Evolutionary conservation across 2,888 invertebrate genomes (phyloP), one percentile per base, ranked within the genome.

Genomic region (Endotricha flammealis): DNA sequence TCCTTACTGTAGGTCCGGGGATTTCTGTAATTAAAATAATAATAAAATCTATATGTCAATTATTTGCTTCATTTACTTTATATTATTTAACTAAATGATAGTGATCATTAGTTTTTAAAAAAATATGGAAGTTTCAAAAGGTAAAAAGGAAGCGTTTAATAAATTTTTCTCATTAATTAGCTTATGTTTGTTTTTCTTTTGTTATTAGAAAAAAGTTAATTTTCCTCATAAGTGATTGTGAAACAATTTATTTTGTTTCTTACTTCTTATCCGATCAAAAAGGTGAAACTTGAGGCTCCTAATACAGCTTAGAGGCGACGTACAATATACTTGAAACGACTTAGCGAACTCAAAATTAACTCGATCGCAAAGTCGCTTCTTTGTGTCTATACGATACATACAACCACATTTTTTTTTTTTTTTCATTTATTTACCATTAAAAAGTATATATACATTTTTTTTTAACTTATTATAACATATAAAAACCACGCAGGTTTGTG

Each of bases 1-100:
- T 89, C 55, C 80, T 88, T 41, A 88, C 72, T 24, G 91, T 90
- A 5, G 92, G 91, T 17, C 92, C 92, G n/a, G 92, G 91, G 53
- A 94, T 94, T 81, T 93, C 94, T 94, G 87, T 38, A 41, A 53
- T 53, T 42, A 41, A 29, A 9, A 14, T n/a, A n/a, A n/a, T n/a
- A n/a, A n/a, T n/a, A 32, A 13, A 14, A 31, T 2, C 13, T 9
- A 5, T 2, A 2, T n/a, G 45, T 39, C 20, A 28, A 28, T 9
- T 11, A 20, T 4, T 11, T 6, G 4, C 9, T 14, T 5, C 14
- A 9, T 20, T 10, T 9, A 10, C n/a, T n/a, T n/a, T n/a, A n/a
- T n/a, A n/a, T n/a, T n/a, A n/a, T n/a, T n/a, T n/a, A n/a, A n/a
- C n/a, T n/a, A n/a, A n/a, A n/a, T n/a, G n/a, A n/a, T n/a, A n/a